Evolutionary conservation across 2,888 invertebrate species (phyloP).

Genomic region (Pachydiplax longipennis): DNA sequence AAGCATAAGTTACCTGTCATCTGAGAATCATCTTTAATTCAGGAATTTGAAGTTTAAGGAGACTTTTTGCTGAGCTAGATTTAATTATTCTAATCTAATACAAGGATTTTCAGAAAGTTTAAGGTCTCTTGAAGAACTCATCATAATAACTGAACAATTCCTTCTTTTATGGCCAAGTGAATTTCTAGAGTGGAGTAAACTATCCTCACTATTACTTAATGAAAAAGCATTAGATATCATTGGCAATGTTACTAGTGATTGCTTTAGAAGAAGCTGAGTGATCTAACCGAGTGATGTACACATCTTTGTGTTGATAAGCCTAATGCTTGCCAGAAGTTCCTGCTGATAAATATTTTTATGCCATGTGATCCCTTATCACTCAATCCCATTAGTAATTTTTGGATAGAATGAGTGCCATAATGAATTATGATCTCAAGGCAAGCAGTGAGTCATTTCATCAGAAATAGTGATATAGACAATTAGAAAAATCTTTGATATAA

Average conservation of each 20-base stretch:
- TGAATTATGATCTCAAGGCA: slow-evolving; percentile 27
- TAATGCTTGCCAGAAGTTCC: slow-evolving; percentile 15
- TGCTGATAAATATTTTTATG: slow-evolving; percentile 37
- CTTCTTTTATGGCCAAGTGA: neutral
- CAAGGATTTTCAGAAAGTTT: neutral
- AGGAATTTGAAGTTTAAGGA: too few species aligned
- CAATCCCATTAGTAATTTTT: neutral
- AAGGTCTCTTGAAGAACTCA: neutral
- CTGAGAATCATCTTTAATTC: too few species aligned
- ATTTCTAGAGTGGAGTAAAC: neutral
- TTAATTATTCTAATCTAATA: neutral
- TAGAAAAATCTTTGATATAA: neutral
- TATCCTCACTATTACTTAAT: neutral
- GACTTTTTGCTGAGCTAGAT: neutral
- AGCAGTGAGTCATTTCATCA: neutral
- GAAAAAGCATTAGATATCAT: neutral
- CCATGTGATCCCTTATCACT: neutral
- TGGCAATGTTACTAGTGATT: neutral
- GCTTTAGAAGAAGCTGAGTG: neutral
- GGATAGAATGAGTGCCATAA: neutral
- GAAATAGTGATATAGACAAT: neutral
- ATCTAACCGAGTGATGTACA: neutral
- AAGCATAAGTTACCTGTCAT: too few species aligned
- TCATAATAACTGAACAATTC: neutral
- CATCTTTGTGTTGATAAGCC: slow-evolving; percentile 4